These are phyloP conservation scores for Popillia japonica DNA, from an alignment of 1,140 invertebrate genomes.

Conservation along the genomic window DNA sequence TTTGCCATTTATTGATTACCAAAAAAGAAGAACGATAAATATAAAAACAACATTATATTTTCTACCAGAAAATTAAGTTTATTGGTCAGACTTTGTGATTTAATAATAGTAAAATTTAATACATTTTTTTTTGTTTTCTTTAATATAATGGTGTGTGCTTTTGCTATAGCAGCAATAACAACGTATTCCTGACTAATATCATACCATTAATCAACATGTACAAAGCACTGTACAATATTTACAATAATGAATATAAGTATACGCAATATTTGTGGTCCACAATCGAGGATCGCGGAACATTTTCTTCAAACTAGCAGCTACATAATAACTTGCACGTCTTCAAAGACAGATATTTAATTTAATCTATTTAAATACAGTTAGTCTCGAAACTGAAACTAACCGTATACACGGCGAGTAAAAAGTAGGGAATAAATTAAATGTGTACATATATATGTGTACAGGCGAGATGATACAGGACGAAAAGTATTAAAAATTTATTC, in stretches of 20 bases:
- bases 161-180: constrained; percentile 54
- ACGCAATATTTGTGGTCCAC: constrained; percentile 45
- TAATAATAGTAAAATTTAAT: constrained; percentile 55
- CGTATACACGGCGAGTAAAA: no score
- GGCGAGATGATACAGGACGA: no score
- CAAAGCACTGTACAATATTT: constrained; percentile 57
- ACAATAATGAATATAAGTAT: constrained; percentile 45
- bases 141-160: constrained; percentile 53
- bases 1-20: neutral
- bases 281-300: constrained; percentile 21
- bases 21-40: neutral
- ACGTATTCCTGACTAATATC: constrained; percentile 52
- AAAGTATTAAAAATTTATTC: no score
- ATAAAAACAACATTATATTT: constrained; percentile 28
- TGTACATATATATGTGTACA: no score
- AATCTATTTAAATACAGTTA: neutral
- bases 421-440: no score
- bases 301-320: constrained; percentile 43
- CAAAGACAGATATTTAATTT: constrained; percentile 8
- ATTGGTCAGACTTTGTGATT: constrained; percentile 55
- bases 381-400: no score
- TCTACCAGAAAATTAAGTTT: constrained; percentile 52
- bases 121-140: no score
- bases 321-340: constrained; percentile 23
- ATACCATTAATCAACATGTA: constrained; percentile 55